phyloP scores from a whole-genome alignment of 1,140 invertebrate genomes.

The Camponotus floridanus region DNA sequence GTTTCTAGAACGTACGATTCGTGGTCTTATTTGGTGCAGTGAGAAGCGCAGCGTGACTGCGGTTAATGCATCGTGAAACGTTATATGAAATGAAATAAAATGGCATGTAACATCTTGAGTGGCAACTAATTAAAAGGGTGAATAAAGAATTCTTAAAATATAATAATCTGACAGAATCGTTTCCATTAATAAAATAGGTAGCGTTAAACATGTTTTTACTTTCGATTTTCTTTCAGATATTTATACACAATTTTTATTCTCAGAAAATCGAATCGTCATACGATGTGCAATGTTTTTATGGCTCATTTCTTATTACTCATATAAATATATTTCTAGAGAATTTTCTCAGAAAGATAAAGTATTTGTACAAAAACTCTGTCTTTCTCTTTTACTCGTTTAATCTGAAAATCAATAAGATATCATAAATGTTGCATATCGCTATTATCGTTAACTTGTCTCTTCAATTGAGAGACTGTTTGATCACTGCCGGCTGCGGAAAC shows the following conservation, averaged over 20 bases:
- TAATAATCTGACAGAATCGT: background rate
- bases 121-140: background rate
- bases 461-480: constrained; percentile 42
- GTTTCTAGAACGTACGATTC: constrained; percentile 45
- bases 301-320: background rate
- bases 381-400: background rate
- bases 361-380: background rate
- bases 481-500: constrained; percentile 30
- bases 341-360: background rate
- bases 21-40: constrained; percentile 35
- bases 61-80: constrained; percentile 14
- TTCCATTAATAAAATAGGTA: background rate
- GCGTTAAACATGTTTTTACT: background rate
- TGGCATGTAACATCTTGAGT: constrained; percentile 25
- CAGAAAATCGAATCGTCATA: background rate
- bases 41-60: constrained; percentile 13
- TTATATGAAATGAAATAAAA: constrained; percentile 15
- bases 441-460: constrained; percentile 24
- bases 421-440: constrained; percentile 1
- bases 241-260: background rate
- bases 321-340: background rate
- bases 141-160: constrained; percentile 1
- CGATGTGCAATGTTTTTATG: background rate
- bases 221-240: background rate
- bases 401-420: constrained; percentile 27